Percentiles rank a stretch among this genome's conserved stretches.
Conservation (phyloP, 2,888 invertebrate genomes). For the Lepidocyrtoides sp. region DNA sequence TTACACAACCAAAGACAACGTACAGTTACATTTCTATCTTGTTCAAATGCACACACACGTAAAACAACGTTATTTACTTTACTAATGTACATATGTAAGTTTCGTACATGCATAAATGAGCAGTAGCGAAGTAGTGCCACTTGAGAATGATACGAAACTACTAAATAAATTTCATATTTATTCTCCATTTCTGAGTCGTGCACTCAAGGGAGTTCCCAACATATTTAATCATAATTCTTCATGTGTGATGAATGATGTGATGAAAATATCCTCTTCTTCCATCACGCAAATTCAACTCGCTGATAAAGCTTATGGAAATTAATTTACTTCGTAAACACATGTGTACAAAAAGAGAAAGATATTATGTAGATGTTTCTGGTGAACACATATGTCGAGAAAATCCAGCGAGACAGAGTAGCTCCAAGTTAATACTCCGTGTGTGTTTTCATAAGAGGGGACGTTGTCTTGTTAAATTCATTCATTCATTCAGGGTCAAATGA, state of each 20-base stretch:
- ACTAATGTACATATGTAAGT: background rate
- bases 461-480: constrained; percentile 17
- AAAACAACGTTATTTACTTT: background rate
- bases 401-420: background rate
- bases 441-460: background rate
- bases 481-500: constrained; percentile 64
- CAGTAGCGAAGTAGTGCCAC: background rate
- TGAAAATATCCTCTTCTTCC: constrained; percentile 27
- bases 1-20: background rate
- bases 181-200: background rate
- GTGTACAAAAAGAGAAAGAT: background rate
- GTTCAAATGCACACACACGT: background rate
- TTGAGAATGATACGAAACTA: background rate
- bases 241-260: constrained; percentile 42
- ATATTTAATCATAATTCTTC: constrained; percentile 43
- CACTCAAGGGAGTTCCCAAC: background rate
- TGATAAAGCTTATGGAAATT: constrained; percentile 64
- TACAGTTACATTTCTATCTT: background rate
- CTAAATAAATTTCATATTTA: constrained; percentile 15
- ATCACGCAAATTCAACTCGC: constrained; percentile 32
- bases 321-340: constrained; percentile 35
- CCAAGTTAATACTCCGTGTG: background rate
- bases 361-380: background rate
- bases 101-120: background rate
- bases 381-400: background rate